phyloP scores from a whole-genome alignment of 2,797 vertebrate species.

The Danio jaintianensis region DNA sequence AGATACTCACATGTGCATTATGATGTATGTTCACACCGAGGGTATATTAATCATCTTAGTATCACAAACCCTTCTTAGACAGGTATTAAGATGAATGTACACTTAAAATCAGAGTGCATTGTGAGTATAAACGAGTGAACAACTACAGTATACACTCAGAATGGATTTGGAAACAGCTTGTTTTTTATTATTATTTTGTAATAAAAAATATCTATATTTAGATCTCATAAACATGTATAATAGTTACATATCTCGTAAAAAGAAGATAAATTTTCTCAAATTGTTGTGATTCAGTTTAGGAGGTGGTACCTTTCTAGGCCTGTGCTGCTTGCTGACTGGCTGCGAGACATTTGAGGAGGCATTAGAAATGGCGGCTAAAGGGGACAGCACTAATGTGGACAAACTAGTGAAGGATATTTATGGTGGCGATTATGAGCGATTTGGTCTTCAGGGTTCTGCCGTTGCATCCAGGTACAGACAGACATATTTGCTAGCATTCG shows the following conservation, averaged over 20 bases:
- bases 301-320: slow-evolving; percentile 87
- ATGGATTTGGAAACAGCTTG: no score
- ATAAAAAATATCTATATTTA: background rate
- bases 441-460: slow-evolving; percentile 86
- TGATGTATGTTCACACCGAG: no score
- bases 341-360: slow-evolving; percentile 91
- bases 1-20: no score
- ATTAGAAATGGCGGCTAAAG: slow-evolving; percentile 88
- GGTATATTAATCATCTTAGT: no score
- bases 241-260: background rate
- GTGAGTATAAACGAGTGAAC: no score
- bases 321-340: slow-evolving; percentile 88
- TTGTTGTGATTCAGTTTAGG: slow-evolving; percentile 78
- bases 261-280: background rate
- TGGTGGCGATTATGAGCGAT: slow-evolving; percentile 88
- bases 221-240: no score
- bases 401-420: slow-evolving; percentile 90
- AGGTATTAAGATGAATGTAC: no score
- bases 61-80: no score
- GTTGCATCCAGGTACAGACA: slow-evolving; percentile 85
- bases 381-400: slow-evolving; percentile 88
- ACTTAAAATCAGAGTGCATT: no score
- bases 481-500: background rate
- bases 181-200: background rate
- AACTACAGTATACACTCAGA: no score